Percentiles rank a stretch among this genome's conserved stretches.
Evolutionary conservation across 1,140 invertebrate genomes (phyloP).

Genomic region (Acyrthosiphon pisum): DNA sequence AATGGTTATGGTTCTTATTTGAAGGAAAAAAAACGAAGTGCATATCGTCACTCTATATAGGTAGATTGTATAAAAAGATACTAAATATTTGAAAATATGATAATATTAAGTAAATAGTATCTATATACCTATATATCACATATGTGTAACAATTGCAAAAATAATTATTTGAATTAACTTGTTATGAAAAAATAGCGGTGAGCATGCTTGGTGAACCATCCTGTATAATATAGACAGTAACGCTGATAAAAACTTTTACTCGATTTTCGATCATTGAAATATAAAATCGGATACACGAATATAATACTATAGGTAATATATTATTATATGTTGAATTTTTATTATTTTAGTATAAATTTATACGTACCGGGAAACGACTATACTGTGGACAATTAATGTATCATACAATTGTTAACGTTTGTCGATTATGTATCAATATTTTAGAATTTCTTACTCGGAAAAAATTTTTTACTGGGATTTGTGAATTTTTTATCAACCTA

Average conservation of each 20-base stretch:
- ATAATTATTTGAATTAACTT: background rate
- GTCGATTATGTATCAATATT: background rate
- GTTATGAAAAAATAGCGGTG: background rate
- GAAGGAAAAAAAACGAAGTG: background rate
- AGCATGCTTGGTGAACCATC: background rate
- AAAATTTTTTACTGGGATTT: background rate
- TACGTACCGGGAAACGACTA: background rate
- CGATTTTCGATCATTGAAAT: background rate
- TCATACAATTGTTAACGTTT: background rate
- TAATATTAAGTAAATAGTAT: background rate
- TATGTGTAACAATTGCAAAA: background rate
- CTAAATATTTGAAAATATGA: background rate
- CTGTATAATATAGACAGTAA: background rate
- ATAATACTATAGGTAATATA: background rate
- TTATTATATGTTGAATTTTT: background rate
- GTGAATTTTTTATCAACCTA: background rate
- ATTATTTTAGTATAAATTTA: background rate
- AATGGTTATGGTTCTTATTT: background rate
- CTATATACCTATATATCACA: too few species aligned
- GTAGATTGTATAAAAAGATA: background rate
- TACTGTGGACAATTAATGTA: background rate
- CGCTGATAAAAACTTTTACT: background rate
- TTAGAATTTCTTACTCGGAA: background rate
- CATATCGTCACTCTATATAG: background rate
- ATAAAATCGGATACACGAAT: background rate